These are phyloP conservation scores for Pao palembangensis DNA, from an alignment of 2,113 vertebrate species.

Conservation along the genomic window DNA sequence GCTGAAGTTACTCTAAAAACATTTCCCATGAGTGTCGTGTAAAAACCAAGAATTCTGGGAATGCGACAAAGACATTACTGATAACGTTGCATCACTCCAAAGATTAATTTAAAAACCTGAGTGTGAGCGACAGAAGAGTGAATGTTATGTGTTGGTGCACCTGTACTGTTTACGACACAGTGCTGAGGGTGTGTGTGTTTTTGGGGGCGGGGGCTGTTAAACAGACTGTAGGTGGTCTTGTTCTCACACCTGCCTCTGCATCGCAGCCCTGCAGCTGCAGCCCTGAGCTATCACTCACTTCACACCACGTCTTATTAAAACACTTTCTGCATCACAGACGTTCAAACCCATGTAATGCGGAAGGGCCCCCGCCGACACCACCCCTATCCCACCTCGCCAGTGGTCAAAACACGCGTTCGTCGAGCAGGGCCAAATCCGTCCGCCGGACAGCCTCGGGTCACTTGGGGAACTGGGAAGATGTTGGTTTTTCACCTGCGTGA, in stretches of 20 bases:
- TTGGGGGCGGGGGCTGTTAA: conserved; percentile 3
- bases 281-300: conserved; percentile 67
- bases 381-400: conserved; percentile 14
- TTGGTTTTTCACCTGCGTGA: conserved; percentile 35
- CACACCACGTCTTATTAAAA: conserved; percentile 74
- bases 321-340: conserved; percentile 47
- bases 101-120: too few species aligned
- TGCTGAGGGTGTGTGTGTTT: conserved; percentile 2
- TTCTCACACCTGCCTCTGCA: conserved; percentile 55
- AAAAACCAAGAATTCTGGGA: too few species aligned
- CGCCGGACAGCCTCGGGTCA: conserved; percentile 13
- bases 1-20: too few species aligned
- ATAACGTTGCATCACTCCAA: too few species aligned
- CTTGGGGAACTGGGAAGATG: conserved; percentile 42
- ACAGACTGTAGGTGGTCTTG: conserved; percentile 55
- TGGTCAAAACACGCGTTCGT: conserved; percentile 29
- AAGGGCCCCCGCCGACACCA: conserved; percentile 21
- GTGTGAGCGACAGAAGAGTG: conserved; percentile 14
- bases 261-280: conserved; percentile 72
- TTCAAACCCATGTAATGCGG: conserved; percentile 31
- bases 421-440: conserved; percentile 37
- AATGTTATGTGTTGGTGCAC: conserved; percentile 54
- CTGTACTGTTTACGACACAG: conserved; percentile 43
- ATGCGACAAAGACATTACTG: too few species aligned
- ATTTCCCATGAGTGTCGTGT: too few species aligned